phyloP scores from a whole-genome alignment of 2,888 invertebrate species.

The Nomada fabriciana region DNA sequence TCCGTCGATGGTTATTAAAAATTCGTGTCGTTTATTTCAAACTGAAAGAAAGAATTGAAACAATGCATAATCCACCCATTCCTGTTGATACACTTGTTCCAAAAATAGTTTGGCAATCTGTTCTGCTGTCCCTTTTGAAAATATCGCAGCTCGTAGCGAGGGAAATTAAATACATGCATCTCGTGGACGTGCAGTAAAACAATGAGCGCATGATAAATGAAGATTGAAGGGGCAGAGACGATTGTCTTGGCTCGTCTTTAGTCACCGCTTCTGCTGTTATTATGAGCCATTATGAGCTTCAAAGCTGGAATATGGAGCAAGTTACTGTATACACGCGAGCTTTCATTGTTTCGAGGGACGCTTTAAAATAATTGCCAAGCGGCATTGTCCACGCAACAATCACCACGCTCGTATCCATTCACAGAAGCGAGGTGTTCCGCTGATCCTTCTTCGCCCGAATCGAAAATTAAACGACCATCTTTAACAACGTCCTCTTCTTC shows the following conservation, averaged over 20 bases:
- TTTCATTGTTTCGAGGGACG: constrained; percentile 52
- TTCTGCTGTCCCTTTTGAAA: background rate
- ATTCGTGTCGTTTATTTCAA: too few species aligned
- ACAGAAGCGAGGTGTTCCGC: constrained; percentile 29
- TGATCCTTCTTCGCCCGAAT: constrained; percentile 40
- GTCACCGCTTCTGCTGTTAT: constrained; percentile 50
- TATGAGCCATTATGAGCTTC: constrained; percentile 57
- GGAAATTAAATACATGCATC: constrained; percentile 21
- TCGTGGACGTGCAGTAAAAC: background rate
- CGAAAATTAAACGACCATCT: constrained; percentile 40
- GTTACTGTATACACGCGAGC: constrained; percentile 38
- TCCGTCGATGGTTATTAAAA: background rate
- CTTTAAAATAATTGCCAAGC: constrained; percentile 65
- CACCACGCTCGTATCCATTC: constrained; percentile 49
- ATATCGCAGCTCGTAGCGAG: constrained; percentile 17
- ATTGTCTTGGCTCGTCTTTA: constrained; percentile 47
- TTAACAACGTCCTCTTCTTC: background rate
- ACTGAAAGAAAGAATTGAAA: background rate
- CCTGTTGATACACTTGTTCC: background rate
- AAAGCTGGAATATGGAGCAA: constrained; percentile 57
- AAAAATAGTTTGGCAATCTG: background rate
- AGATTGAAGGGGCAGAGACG: constrained; percentile 35
- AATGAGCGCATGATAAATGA: constrained; percentile 46
- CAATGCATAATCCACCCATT: background rate
- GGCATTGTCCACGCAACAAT: constrained; percentile 59